Percentiles rank a stretch among this genome's conserved stretches.
Conservation (phyloP, 2,888 invertebrate genomes). For the Hesperia comma region DNA sequence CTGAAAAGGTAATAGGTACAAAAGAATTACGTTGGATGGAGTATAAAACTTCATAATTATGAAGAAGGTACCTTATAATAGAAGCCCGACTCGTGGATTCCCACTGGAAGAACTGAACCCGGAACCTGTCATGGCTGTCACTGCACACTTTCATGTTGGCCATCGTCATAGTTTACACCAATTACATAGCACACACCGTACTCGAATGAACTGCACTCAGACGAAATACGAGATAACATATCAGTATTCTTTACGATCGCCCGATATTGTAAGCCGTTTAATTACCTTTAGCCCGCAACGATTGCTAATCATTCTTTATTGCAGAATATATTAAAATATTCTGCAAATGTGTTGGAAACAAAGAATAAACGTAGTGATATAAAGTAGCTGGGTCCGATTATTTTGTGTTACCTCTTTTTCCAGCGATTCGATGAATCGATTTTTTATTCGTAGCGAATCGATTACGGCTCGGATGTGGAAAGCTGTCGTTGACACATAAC, state of each 20-base stretch:
- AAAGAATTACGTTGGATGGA: no score
- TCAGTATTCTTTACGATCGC: constrained; percentile 11
- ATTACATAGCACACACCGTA: not conserved
- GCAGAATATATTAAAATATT: not conserved
- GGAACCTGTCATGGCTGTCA: constrained; percentile 44
- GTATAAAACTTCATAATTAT: not conserved
- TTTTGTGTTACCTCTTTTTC: no score
- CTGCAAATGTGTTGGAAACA: not conserved
- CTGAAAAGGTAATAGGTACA: no score
- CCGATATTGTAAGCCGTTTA: not conserved
- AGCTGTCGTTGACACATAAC: no score
- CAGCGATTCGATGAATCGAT: no score
- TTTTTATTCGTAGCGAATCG: no score
- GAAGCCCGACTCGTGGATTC: constrained; percentile 50
- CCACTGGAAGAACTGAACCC: constrained; percentile 56
- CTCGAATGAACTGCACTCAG: not conserved
- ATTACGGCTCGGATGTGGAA: no score
- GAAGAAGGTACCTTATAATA: constrained; percentile 50
- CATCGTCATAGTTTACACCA: not conserved
- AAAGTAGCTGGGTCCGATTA: no score
- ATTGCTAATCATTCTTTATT: constrained; percentile 2
- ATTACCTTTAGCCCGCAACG: constrained; percentile 1
- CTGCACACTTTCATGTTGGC: constrained; percentile 6
- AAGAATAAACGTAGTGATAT: not conserved
- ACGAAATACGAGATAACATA: constrained; percentile 14